Conservation (phyloP, 2,113 vertebrate genomes). For the Barnardius zonarius region DNA sequence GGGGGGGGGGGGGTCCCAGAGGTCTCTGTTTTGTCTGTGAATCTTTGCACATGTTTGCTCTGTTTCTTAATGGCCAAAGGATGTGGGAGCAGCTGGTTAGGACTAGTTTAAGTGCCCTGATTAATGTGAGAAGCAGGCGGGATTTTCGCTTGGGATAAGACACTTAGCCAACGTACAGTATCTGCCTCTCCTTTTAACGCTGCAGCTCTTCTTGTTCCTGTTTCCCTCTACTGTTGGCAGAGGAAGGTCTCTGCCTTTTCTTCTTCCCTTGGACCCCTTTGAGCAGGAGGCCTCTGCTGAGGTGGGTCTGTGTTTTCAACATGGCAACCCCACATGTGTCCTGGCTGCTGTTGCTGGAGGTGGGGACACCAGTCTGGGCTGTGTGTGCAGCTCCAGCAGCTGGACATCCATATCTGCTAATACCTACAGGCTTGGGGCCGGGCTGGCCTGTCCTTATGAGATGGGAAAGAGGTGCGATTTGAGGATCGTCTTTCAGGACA, state of each 20-base stretch:
- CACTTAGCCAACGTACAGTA: not conserved
- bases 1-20: not conserved
- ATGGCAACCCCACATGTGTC: not conserved
- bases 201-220: not conserved
- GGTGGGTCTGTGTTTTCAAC: not conserved
- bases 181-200: not conserved
- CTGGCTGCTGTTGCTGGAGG: not conserved
- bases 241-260: not conserved
- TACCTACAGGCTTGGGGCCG: not conserved
- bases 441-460: not conserved
- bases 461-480: not conserved
- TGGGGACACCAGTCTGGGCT: not conserved
- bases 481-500: not conserved
- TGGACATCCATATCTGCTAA: not conserved
- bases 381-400: not conserved
- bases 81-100: not conserved
- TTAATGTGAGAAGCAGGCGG: not conserved
- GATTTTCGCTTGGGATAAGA: not conserved
- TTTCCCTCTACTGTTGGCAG: not conserved
- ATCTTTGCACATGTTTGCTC: not conserved
- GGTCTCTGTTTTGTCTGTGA: not conserved
- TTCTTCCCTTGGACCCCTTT: not conserved
- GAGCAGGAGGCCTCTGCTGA: not conserved
- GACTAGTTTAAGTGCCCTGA: constrained; percentile 17
- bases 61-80: not conserved